Evolutionary conservation across 2,797 vertebrate genomes (phyloP).

Genomic region (Chloroceryle inda): DNA sequence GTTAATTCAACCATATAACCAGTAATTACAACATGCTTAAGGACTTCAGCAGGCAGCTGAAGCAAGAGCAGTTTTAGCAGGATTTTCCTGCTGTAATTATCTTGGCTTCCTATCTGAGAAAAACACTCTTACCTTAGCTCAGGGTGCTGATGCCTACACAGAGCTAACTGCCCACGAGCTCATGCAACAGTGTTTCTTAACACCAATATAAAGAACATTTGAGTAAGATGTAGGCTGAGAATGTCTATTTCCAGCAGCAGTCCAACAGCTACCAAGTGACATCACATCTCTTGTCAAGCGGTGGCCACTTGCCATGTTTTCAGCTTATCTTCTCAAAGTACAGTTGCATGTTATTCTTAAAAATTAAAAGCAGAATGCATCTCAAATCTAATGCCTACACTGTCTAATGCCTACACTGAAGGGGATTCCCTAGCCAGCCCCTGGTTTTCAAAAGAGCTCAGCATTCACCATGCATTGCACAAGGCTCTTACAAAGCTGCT

Average conservation of each 20-base stretch:
- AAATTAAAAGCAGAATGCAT: not conserved
- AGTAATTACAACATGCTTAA: not conserved
- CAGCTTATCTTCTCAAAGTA: not conserved
- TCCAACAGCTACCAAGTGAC: not conserved
- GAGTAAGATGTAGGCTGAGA: not conserved
- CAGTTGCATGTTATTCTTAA: not conserved
- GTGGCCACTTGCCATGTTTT: not conserved
- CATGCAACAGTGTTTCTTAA: not conserved
- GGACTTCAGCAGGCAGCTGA: constrained; percentile 30
- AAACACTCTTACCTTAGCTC: not conserved
- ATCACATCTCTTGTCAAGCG: not conserved
- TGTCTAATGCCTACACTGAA: not conserved
- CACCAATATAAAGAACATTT: not conserved
- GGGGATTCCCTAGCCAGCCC: not conserved
- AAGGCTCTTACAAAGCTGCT: not conserved
- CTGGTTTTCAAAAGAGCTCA: not conserved
- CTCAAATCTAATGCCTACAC: not conserved
- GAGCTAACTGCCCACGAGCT: not conserved
- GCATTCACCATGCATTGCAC: not conserved
- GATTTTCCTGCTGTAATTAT: constrained; percentile 60
- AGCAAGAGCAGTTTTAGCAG: constrained; percentile 57
- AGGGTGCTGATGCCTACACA: not conserved
- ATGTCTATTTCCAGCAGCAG: not conserved
- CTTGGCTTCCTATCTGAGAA: constrained; percentile 17
- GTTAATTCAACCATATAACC: not conserved